Evolutionary conservation across 2,888 invertebrate species (phyloP).

Genomic region (Patella depressa): DNA sequence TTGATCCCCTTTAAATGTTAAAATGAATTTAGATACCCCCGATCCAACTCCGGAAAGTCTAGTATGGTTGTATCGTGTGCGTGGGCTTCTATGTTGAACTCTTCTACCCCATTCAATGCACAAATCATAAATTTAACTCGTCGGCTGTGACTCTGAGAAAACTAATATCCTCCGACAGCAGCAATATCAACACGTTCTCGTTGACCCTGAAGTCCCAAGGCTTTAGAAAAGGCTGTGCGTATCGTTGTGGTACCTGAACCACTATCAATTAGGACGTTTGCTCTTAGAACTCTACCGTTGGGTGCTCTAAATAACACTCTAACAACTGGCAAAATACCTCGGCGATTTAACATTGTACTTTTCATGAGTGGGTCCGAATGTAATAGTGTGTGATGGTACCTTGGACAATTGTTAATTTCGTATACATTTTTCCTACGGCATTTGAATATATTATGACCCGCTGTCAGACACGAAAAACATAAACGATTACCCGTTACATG

Average conservation of each 20-base stretch:
- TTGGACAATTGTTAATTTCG: not conserved
- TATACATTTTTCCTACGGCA: slow-evolving; percentile 1
- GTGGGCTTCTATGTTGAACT: not conserved
- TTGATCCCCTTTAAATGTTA: not conserved
- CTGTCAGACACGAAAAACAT: slow-evolving; percentile 21
- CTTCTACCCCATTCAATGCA: not conserved
- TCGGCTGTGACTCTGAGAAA: not conserved
- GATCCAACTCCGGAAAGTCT: not conserved
- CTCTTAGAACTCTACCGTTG: not conserved
- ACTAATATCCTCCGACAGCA: not conserved
- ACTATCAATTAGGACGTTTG: not conserved
- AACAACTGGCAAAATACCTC: not conserved
- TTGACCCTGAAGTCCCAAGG: not conserved
- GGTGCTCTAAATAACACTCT: not conserved
- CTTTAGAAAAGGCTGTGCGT: not conserved
- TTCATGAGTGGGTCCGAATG: not conserved
- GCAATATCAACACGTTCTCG: not conserved
- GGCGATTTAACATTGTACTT: not conserved
- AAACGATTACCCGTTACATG: slow-evolving; percentile 1
- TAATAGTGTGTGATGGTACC: not conserved
- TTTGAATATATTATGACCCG: not conserved
- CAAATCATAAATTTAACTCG: not conserved
- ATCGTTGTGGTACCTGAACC: slow-evolving; percentile 2
- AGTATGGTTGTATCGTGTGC: not conserved
- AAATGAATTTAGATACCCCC: not conserved